Conservation (phyloP, 2,113 vertebrate species). For the Nicator chloris region DNA sequence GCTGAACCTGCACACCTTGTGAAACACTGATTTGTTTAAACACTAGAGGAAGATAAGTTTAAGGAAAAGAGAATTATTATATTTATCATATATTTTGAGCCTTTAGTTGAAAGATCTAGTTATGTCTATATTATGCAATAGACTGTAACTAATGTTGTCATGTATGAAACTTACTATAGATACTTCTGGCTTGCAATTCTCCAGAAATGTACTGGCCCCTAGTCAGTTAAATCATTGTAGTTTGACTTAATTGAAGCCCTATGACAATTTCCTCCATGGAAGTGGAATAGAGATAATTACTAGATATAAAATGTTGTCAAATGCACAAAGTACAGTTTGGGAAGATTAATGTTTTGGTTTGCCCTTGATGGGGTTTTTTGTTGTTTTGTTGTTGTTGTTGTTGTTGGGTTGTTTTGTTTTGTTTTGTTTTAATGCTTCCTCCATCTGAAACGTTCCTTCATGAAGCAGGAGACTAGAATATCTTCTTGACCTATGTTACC, state of each 20-base stretch:
- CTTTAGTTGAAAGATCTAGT: neutral
- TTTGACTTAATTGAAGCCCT: neutral
- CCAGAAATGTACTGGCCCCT: neutral
- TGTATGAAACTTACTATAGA: neutral
- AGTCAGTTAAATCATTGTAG: neutral
- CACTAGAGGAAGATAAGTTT: neutral
- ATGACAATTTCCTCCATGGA: neutral
- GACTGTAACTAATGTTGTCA: neutral
- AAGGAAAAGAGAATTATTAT: neutral
- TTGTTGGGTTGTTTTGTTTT: too few relatives aligned
- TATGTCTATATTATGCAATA: neutral
- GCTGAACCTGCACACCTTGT: neutral
- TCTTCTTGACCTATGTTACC: constrained; percentile 39
- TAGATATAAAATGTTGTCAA: neutral
- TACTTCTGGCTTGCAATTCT: neutral
- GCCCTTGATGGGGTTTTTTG: neutral
- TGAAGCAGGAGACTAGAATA: neutral
- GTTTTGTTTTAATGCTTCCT: neutral
- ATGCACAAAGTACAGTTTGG: neutral
- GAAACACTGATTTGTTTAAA: neutral
- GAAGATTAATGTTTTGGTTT: neutral
- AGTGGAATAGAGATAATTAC: neutral
- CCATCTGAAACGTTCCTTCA: neutral
- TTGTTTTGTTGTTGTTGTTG: too few relatives aligned
- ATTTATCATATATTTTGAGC: neutral